Evolutionary conservation across 2,888 invertebrate species (phyloP), one percentile per base, ranked within the genome.

Genomic region (Corbicula japonica): DNA sequence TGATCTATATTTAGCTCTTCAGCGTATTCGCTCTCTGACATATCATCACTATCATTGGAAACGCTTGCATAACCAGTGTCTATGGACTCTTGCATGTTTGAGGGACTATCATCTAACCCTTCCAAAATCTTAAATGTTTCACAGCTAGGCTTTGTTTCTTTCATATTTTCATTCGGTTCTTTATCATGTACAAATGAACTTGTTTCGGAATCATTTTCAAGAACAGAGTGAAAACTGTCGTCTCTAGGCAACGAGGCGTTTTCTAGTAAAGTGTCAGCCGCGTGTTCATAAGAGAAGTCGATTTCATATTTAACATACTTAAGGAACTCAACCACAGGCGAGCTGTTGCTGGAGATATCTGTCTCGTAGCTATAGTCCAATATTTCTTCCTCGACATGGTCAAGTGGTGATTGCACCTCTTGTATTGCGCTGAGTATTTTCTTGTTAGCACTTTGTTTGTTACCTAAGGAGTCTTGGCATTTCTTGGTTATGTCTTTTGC

Each of bases 41-140:
- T 71, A 10, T 77, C 85, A n/a, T 83, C 80, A 26, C 88, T 83
- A 54, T 90, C 90, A 34, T 87, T 78, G 12, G 86, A 83, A 34
- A 87, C 76, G 62, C 91, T 91, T 6, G 88, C 88, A 70, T 91
- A 91, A 1, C 91, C 91, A 2, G 91, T 90, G 76, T 91, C 91
- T 18, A 88, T 87, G 0, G 89, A 90, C 58, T 87, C 89, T 62
- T 89, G 88, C 88, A 91, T 89, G 62, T 85, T 82, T 26, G 62
- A 50, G n/a, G 48, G 52, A 30, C 62, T 52, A 18, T 72, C 62
- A 32, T 63, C 71, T 26, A 72, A 70, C 6, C 63, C 62, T 10
- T 60, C 61, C 35, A 38, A 23, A 34, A 41, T 48, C 10, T 26
- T 50, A 10, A 21, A 12, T 26, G 61, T 28, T 38, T 21, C 12